Percentiles rank a stretch among this genome's conserved stretches.
Evolutionary conservation across 2,113 vertebrate species (phyloP).

Genomic region (Oreochromis tanganicae): DNA sequence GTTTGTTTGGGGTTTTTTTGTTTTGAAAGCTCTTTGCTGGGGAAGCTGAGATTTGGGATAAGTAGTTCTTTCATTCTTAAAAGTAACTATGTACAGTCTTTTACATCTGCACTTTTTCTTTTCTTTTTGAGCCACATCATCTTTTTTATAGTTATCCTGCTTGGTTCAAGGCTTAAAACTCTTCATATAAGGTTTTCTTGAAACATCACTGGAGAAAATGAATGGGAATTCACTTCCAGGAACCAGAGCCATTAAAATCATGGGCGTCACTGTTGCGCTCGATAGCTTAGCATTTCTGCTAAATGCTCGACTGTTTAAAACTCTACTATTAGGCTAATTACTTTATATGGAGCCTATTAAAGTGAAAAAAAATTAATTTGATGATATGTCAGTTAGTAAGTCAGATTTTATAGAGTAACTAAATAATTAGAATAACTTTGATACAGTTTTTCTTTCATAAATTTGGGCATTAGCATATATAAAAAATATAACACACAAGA

Average conservation of each 20-base stretch:
- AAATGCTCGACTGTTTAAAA: neutral
- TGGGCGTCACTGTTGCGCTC: neutral
- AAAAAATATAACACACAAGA: neutral
- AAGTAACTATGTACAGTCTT: neutral
- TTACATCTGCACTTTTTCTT: neutral
- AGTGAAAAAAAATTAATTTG: fast-evolving
- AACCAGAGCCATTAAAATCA: neutral
- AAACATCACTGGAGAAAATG: neutral
- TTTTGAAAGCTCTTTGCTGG: neutral
- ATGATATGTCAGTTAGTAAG: neutral
- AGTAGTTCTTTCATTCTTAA: neutral
- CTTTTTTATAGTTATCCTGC: neutral
- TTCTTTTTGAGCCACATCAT: neutral
- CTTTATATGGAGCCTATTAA: neutral
- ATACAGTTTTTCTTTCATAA: neutral
- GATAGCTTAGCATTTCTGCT: neutral
- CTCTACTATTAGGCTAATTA: neutral
- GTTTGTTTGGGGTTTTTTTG: fast-evolving
- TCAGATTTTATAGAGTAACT: neutral
- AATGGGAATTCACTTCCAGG: neutral
- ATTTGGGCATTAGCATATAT: neutral
- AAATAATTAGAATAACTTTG: neutral
- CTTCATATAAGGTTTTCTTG: neutral
- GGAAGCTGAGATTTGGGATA: neutral
- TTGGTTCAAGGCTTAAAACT: neutral